These are phyloP conservation scores for Bos indicus DNA, from an alignment of 2,113 vertebrate species.

Conservation along the genomic window DNA sequence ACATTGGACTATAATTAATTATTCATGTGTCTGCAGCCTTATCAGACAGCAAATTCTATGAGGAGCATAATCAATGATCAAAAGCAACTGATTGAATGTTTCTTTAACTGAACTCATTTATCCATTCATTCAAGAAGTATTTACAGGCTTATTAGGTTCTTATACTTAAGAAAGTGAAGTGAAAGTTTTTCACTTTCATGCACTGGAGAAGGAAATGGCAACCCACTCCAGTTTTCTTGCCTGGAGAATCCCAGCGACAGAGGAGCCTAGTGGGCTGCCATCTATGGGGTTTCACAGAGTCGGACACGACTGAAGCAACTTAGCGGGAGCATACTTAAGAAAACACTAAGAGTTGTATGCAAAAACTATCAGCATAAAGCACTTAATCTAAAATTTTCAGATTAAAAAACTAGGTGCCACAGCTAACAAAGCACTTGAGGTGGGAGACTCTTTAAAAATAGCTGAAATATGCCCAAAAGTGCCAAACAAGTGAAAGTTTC, in stretches of 20 bases:
- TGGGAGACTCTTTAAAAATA: neutral
- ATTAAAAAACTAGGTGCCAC: neutral
- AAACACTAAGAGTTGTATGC: neutral
- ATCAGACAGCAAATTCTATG: neutral
- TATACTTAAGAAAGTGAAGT: neutral
- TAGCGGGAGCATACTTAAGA: neutral
- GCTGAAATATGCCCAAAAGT: neutral
- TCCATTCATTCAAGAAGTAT: neutral
- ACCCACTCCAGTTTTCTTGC: too few relatives aligned
- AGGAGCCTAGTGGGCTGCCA: too few relatives aligned
- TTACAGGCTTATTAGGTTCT: neutral
- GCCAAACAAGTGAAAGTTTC: neutral
- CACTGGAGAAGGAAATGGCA: too few relatives aligned
- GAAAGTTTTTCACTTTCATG: too few relatives aligned
- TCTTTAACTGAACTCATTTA: conserved; percentile 31
- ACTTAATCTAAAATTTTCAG: conserved; percentile 9
- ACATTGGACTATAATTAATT: neutral
- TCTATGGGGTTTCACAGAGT: too few relatives aligned
- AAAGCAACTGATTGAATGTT: neutral
- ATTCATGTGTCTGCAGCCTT: neutral
- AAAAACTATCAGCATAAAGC: neutral
- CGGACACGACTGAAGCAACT: too few relatives aligned
- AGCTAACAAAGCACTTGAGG: neutral
- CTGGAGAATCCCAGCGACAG: too few relatives aligned
- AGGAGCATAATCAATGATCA: neutral